phyloP scores from a whole-genome alignment of 92 coral and sea anemone species.

The Porites divaricata region DNA sequence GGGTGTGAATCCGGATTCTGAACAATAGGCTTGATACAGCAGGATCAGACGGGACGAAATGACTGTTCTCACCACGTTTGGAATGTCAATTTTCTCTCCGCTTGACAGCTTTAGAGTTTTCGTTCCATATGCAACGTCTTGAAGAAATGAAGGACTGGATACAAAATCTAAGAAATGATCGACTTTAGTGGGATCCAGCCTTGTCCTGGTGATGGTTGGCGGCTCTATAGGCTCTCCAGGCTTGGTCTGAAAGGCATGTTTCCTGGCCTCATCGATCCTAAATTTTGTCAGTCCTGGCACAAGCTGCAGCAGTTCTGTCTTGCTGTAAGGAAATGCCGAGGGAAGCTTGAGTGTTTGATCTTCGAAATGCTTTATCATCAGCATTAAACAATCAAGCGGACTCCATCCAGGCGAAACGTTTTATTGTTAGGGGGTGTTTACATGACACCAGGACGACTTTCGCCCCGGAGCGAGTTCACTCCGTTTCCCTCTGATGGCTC shows the following conservation, averaged over 20 bases:
- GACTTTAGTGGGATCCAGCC: constrained; percentile 44
- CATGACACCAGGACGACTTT: too few species aligned
- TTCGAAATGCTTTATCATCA: too few species aligned
- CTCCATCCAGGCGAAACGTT: too few species aligned
- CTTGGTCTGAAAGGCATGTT: background rate
- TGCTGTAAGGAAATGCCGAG: too few species aligned
- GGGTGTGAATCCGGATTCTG: background rate
- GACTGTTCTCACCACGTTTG: constrained; percentile 52
- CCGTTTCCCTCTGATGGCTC: too few species aligned
- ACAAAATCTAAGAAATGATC: constrained; percentile 50
- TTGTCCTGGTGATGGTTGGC: constrained; percentile 24
- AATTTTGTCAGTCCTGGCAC: constrained; percentile 56
- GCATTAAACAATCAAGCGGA: too few species aligned
- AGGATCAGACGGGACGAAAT: constrained; percentile 37
- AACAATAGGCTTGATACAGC: constrained; percentile 17
- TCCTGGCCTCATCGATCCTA: constrained; percentile 36
- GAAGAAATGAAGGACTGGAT: constrained; percentile 49
- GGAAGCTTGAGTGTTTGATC: too few species aligned
- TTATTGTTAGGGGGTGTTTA: too few species aligned
- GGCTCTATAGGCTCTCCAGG: constrained; percentile 47
- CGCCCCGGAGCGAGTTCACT: too few species aligned
- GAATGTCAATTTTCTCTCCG: constrained; percentile 46
- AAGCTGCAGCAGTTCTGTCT: constrained; percentile 42
- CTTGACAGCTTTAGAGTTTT: constrained; percentile 34
- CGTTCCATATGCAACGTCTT: constrained; percentile 60